Base-by-base conservation (phyloP, 2,888 invertebrate genomes). In the Lagria hirta region DNA sequence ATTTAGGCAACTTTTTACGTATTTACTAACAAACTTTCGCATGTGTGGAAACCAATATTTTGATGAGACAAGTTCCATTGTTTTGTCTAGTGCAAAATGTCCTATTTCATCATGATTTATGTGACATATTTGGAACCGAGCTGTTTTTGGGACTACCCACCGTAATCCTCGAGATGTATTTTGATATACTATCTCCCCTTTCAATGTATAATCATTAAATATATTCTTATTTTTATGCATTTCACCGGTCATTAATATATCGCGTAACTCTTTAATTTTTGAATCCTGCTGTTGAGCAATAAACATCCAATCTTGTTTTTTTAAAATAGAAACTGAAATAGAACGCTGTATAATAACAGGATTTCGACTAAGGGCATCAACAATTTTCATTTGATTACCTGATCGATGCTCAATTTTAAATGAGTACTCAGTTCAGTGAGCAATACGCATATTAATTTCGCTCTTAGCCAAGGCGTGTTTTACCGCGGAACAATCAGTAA, bases 21-120 rank as follows among this genome's bases (percentile, higher is more conserved):
- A 37, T 20, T 37, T 35, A 14, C 5, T 13, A 8, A 26, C 10
- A 24, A 35, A 35, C 3, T 26, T 14, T 22, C 51, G 22, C 6
- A 60, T 35, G 8, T 24, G n/a, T 3, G 7, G 12, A 16, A 35
- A 35, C 7, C 11, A 54, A 37, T 33, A 52, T 18, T 29, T 43
- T 8, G 20, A 18, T n/a, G 28, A 17, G 2, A 51, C 28, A 4
- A 13, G 12, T 14, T 33, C 29, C 12, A 24, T 26, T 6, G 60
- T 60, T 22, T 58, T 58, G n/a, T 59, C 58, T 0, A 56, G 20
- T 1, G 51, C 46, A 38, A 59, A 62, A 42, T 64, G 64, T 6
- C 62, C 62, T 10, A 56, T 44, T 4, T 58, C 52, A 35, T 62
- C 58, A 30, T 62, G 58, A 26, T 51, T 48, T 4, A 28, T 8